Evolutionary conservation across 37 sponge, comb jelly and placozoan genomes (phyloP), one percentile per base, ranked within the genome.

Genomic region (Aplysina aerophoba): DNA sequence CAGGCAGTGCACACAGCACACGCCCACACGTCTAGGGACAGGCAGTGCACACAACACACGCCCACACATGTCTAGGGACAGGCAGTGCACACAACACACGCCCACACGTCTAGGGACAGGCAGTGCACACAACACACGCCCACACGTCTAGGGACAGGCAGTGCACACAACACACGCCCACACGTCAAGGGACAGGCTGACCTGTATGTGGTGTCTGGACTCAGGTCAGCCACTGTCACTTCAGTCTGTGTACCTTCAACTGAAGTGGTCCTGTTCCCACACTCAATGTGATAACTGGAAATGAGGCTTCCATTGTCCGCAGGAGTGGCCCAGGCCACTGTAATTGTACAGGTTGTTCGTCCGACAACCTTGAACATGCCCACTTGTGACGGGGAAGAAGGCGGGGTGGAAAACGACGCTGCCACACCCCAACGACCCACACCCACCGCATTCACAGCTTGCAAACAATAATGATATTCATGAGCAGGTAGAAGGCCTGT

Each of bases 391-490:
- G 92, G 92, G 28, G 88, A 64, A 73, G 89, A 85, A 62, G 89
- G 68, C 15, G 79, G 21, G 55, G 92, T 91, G 40, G 68, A 81
- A 69, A 87, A 88, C 41, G 63, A 31, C 30, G 84, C 44, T 14
- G 59, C 34, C 16, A 40, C 15, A 11, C 86, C 82, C 89, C 92
- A 88, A 0, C 77, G 89, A 54, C 89, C 82, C 15, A 63, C 22
- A 15, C 92, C 92, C 77, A 56, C 89, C 4, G 68, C 83, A 81
- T 89, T 88, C 60, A 75, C 31, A 28, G 92, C 92, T 81, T 87
- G 80, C 53, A 68, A 39, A 12, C n/a, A 36, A 50, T 53, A 50
- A 40, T 41, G 78, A 75, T 75, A 75, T 40, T 40, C 54, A 75
- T 50, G 54, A 75, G 78, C 78, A 21, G 78, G 50, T 16, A 41